These are phyloP conservation scores for Sebastes alutus DNA, from an alignment of 2,797 vertebrate species.

Conservation along the genomic window DNA sequence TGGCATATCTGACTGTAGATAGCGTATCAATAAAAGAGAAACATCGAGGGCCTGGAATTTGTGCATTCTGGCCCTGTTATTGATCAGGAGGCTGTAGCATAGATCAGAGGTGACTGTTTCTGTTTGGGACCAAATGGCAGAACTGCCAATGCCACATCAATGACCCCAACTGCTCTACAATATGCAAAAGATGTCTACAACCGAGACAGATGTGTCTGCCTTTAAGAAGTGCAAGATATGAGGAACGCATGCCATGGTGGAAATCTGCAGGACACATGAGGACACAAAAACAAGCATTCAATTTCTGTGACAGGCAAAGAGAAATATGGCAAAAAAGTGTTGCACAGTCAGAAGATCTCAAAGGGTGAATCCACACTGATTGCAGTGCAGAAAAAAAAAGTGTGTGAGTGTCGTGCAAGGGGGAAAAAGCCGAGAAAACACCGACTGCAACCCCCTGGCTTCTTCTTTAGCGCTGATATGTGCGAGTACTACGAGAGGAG, in stretches of 20 bases:
- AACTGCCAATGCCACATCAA: slow-evolving; percentile 72
- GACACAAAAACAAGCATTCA: slow-evolving; percentile 7
- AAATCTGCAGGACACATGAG: slow-evolving; percentile 29
- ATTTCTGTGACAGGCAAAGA: not conserved
- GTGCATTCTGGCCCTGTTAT: slow-evolving; percentile 50
- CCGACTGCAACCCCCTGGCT: slow-evolving; percentile 48
- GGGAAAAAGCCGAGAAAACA: slow-evolving; percentile 57
- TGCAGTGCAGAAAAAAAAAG: slow-evolving; percentile 64
- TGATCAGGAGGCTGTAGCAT: slow-evolving; percentile 53
- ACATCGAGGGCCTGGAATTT: slow-evolving; percentile 38
- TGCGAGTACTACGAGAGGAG: slow-evolving; percentile 73
- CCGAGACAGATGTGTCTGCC: slow-evolving; percentile 30
- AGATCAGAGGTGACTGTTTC: slow-evolving; percentile 67
- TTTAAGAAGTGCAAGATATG: slow-evolving; percentile 29
- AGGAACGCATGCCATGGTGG: slow-evolving; percentile 12
- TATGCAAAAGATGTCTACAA: slow-evolving; percentile 35
- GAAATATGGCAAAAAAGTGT: slow-evolving; percentile 6
- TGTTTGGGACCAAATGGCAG: slow-evolving; percentile 70
- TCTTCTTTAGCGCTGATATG: slow-evolving; percentile 47
- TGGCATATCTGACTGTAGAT: slow-evolving; percentile 43
- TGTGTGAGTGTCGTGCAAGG: slow-evolving; percentile 33
- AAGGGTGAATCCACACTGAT: slow-evolving; percentile 45
- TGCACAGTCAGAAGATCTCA: slow-evolving; percentile 55
- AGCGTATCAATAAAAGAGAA: slow-evolving; percentile 54
- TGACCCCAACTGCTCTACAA: slow-evolving; percentile 45